These are phyloP conservation scores for Dryas iulia DNA, from an alignment of 1,140 invertebrate species.

Conservation along the genomic window DNA sequence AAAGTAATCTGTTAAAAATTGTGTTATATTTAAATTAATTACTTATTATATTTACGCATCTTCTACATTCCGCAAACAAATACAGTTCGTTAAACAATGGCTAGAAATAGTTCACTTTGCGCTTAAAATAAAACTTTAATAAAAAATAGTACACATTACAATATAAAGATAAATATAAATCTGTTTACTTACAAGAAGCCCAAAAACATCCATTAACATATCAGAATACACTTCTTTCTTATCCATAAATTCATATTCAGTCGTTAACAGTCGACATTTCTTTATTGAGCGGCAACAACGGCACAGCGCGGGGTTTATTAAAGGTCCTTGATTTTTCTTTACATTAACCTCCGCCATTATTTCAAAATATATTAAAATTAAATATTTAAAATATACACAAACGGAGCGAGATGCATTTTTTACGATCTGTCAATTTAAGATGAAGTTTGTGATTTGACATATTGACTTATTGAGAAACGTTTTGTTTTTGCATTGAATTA, in stretches of 20 bases:
- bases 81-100: too few species aligned
- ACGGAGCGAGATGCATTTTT: neutral
- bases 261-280: conserved; percentile 58
- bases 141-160: neutral
- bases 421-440: neutral
- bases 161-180: neutral
- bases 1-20: too few species aligned
- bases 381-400: neutral
- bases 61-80: too few species aligned
- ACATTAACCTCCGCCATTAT: conserved; percentile 9
- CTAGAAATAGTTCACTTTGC: too few species aligned
- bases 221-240: conserved; percentile 64
- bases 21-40: too few species aligned
- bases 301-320: conserved; percentile 56
- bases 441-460: neutral
- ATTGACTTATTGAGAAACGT: neutral
- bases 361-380: neutral
- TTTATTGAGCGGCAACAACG: conserved; percentile 64
- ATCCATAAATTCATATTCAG: conserved; percentile 56
- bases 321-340: conserved; percentile 49
- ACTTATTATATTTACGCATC: too few species aligned
- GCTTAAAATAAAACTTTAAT: too few species aligned
- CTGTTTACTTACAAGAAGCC: conserved; percentile 47
- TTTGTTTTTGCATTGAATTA: neutral
- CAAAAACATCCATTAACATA: conserved; percentile 67